A percentile compares a stretch with the other conserved stretches of the same genome.
Evolutionary conservation across 2,113 vertebrate genomes (phyloP).

Genomic region (Casuarius casuarius): DNA sequence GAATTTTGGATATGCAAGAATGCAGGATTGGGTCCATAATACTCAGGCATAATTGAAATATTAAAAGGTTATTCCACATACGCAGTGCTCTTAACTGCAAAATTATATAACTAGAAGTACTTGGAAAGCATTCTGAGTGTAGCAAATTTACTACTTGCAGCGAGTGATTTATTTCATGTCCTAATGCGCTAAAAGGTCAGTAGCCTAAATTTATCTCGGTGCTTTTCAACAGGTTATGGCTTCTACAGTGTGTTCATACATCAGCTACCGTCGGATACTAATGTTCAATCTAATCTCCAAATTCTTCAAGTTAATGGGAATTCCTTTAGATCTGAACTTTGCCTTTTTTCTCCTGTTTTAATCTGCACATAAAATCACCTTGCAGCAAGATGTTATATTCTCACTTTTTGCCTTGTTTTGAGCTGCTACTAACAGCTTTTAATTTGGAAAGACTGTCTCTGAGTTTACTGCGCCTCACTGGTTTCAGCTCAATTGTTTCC

Average conservation of each 20-base stretch:
- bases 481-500: slow-evolving; percentile 76
- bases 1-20: neutral
- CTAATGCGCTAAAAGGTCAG: slow-evolving; percentile 51
- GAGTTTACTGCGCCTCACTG: slow-evolving; percentile 79
- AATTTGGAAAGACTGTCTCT: slow-evolving; percentile 77
- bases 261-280: slow-evolving; percentile 2
- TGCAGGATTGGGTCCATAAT: neutral
- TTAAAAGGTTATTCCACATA: slow-evolving; percentile 41
- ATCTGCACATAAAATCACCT: slow-evolving; percentile 57
- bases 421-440: slow-evolving; percentile 75
- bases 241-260: slow-evolving; percentile 3
- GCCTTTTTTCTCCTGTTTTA: neutral
- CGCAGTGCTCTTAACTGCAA: slow-evolving; percentile 8
- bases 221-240: slow-evolving; percentile 68
- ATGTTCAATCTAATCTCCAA: neutral
- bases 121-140: slow-evolving; percentile 52
- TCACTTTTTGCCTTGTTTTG: slow-evolving; percentile 57
- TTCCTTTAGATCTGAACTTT: slow-evolving; percentile 39
- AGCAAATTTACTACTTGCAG: slow-evolving; percentile 52
- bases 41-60: slow-evolving; percentile 20
- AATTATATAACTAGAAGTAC: slow-evolving; percentile 12
- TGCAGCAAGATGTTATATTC: slow-evolving; percentile 10
- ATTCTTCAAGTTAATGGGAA: slow-evolving; percentile 33
- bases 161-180: slow-evolving; percentile 53
- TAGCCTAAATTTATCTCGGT: slow-evolving; percentile 52